Evolutionary conservation across 2,797 vertebrate genomes (phyloP), one percentile per base, ranked within the genome.

Genomic region (Bradypodion pumilum): DNA sequence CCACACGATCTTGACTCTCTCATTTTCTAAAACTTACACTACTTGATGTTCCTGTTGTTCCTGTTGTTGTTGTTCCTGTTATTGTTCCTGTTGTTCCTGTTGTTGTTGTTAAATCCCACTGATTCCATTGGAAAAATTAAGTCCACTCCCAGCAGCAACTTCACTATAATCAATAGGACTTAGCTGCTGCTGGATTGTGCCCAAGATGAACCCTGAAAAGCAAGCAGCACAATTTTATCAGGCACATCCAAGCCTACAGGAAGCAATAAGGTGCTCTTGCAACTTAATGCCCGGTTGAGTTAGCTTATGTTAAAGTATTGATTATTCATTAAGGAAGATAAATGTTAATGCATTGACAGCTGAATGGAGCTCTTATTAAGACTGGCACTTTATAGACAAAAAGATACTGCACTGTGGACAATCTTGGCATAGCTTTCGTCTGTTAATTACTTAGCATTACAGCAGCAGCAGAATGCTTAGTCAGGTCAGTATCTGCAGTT

Each of bases 281-380:
- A 92, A 80, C 62, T 80, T 93, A 92, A 89, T 87, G 52, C 37
- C 84, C 32, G 80, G 35, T 87, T 23, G 91, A 95, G 94, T 93
- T 94, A 94, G 35, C 80, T 93, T 82, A 90, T 73, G 70, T 86
- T 93, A 89, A 93, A 90, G 82, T 88, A 94, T 90, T 92, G 92
- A 95, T 95, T 95, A 93, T 91, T 89, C 65, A 92, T 93, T 94
- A 93, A 86, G 63, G 46, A 93, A 93, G 88, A 91, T 82, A 91
- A 93, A 93, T 0, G 0, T 70, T 91, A 74, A 91, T 86, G 80
- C 92, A 93, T 88, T 93, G 91, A 90, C 82, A 91, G 65, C 21
- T 6, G 75, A 91, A 88, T 86, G 40, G 56, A 87, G 13, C 88
- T 92, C 83, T 90, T 92, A 93, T 91, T 93, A 92, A 92, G 76